Percentiles rank a stretch among this genome's conserved stretches.
Conservation (phyloP, 2,113 vertebrate species). For the Symphodus melops region DNA sequence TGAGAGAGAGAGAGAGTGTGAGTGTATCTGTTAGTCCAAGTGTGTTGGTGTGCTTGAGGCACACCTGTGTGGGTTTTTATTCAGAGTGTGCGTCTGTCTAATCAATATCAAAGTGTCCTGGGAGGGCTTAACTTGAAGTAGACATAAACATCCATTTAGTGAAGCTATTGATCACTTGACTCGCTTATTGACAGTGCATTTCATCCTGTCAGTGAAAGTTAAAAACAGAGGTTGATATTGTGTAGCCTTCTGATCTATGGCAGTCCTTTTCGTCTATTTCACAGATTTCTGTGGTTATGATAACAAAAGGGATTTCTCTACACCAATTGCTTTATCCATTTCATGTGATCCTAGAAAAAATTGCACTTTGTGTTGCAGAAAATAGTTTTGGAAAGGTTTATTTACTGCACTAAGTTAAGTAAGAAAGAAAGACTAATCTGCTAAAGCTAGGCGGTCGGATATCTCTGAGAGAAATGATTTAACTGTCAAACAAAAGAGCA, state of each 20-base stretch:
- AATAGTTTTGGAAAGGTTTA: background rate
- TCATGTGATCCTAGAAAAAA: background rate
- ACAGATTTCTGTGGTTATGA: too few relatives aligned
- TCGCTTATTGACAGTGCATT: conserved; percentile 44
- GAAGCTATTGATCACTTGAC: conserved; percentile 53
- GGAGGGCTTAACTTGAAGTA: conserved; percentile 51
- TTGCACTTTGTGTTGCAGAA: background rate
- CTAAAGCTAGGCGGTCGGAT: background rate
- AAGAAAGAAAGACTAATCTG: background rate
- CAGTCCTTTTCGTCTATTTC: background rate
- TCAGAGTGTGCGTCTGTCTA: background rate
- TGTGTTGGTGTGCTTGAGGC: background rate
- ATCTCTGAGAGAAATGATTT: background rate
- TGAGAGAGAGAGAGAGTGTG: conserved; percentile 5
- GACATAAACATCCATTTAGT: conserved; percentile 28
- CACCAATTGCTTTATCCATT: background rate
- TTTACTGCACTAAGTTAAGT: background rate
- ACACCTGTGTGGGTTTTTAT: background rate
- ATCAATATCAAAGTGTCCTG: conserved; percentile 49
- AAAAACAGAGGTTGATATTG: conserved; percentile 19
- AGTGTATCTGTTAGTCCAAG: background rate
- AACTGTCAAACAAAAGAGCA: conserved; percentile 7
- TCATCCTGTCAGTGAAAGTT: conserved; percentile 33
- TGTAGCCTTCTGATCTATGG: conserved; percentile 3
- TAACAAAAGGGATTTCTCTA: too few relatives aligned